These are phyloP conservation scores for Drosophila sordidula DNA, from an alignment of 2,888 invertebrate genomes.

Conservation along the genomic window DNA sequence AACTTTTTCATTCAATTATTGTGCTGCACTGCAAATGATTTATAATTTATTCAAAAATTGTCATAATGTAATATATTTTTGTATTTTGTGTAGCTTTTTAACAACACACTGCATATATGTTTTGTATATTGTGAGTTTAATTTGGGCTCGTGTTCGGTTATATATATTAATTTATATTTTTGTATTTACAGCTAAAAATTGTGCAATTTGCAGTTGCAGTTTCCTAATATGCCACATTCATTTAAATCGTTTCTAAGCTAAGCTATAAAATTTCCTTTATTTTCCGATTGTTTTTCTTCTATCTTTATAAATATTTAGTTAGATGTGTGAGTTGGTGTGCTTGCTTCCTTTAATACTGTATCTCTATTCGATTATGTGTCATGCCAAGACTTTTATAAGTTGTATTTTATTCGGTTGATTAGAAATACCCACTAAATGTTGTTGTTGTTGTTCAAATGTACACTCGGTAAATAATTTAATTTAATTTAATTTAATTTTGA, in stretches of 20 bases:
- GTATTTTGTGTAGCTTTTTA: constrained; percentile 23
- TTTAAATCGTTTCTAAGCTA: constrained; percentile 40
- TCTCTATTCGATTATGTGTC: constrained; percentile 22
- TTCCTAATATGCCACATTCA: constrained; percentile 54
- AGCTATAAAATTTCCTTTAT: constrained; percentile 59
- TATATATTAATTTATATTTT: constrained; percentile 12
- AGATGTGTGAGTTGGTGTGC: constrained; percentile 5
- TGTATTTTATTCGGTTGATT: constrained; percentile 14
- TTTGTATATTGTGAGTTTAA: constrained; percentile 31
- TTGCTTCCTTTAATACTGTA: constrained; percentile 53
- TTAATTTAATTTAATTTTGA: constrained; percentile 35
- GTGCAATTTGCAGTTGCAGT: constrained; percentile 22
- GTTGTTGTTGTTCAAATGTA: constrained; percentile 47
- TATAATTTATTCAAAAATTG: constrained; percentile 63
- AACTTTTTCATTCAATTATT: constrained; percentile 58
- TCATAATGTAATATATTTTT: constrained; percentile 59
- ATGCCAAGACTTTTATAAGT: constrained; percentile 3
- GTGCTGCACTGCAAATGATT: constrained; percentile 80
- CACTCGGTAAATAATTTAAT: constrained; percentile 67
- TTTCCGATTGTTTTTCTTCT: constrained; percentile 25
- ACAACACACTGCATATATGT: constrained; percentile 31
- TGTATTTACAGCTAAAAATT: constrained; percentile 59
- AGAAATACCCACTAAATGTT: constrained; percentile 42
- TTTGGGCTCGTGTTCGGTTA: constrained; percentile 30
- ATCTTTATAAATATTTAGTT: constrained; percentile 22